phyloP scores from a whole-genome alignment of 1,140 invertebrate species.

The Phymorhynchus buccinoides region DNA sequence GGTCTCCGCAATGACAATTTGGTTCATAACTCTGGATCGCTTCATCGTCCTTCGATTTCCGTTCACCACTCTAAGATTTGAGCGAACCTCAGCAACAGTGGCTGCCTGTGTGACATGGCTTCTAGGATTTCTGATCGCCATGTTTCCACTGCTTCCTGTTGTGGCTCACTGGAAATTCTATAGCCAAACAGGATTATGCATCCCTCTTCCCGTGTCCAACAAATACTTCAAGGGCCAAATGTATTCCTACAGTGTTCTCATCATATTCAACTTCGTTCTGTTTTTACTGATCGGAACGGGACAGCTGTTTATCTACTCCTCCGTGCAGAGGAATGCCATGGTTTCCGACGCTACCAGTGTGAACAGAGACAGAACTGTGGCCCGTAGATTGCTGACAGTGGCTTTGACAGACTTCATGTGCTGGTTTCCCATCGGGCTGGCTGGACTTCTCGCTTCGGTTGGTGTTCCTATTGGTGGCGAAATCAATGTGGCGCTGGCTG shows the following conservation, averaged over 20 bases:
- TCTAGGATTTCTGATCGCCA: background rate
- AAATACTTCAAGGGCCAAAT: slow-evolving; percentile 39
- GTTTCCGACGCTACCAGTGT: background rate
- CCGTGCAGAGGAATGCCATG: slow-evolving; percentile 33
- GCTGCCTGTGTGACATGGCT: background rate
- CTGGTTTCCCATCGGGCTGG: slow-evolving; percentile 43
- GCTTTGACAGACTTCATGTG: slow-evolving; percentile 43
- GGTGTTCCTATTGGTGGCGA: slow-evolving; percentile 30
- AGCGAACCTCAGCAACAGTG: background rate
- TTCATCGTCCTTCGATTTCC: background rate
- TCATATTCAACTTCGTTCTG: slow-evolving; percentile 46
- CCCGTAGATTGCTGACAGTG: slow-evolving; percentile 32
- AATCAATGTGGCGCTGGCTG: slow-evolving; percentile 11
- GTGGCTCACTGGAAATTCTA: slow-evolving; percentile 46
- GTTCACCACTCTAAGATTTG: background rate
- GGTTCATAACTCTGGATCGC: slow-evolving; percentile 16
- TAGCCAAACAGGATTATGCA: slow-evolving; percentile 47
- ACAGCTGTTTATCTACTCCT: slow-evolving; percentile 48
- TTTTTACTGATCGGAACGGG: slow-evolving; percentile 49
- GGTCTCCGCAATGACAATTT: background rate
- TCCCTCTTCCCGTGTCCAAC: slow-evolving; percentile 48
- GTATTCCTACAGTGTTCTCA: slow-evolving; percentile 48
- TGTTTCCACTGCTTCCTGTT: slow-evolving; percentile 29
- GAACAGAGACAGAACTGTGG: slow-evolving; percentile 30
- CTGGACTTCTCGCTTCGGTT: slow-evolving; percentile 28